Base-by-base conservation (phyloP, 2,797 vertebrate genomes). In the Chaenodraco wilsoni region DNA sequence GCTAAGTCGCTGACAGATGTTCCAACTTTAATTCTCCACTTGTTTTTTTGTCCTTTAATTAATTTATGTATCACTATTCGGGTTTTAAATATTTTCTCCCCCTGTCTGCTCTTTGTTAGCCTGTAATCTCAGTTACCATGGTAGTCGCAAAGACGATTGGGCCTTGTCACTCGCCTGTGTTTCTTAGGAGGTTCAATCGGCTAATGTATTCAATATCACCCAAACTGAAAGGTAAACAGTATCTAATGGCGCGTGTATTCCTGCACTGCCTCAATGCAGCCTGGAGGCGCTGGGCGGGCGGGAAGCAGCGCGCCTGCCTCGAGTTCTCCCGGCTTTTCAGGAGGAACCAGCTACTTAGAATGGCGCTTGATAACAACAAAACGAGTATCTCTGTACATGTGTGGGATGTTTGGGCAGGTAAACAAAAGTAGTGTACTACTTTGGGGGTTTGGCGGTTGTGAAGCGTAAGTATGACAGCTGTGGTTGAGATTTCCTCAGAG, bases 1-100 rank as follows among this genome's bases (percentile, higher is more conserved):
- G 93, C 94, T 93, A 92, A 93, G 94, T 92, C 92, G 91, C 87
- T 95, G 95, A 95, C 95, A 95, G 94, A 95, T 95, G 94, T 95
- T 95, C 88, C 85, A 92, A 93, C 92, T 95, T 95, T 95, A 95
- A 95, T 95, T 95, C 93, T 87, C 89, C 81, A 87, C 92, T 93
- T 94, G 89, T 92, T 92, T 92, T 90, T 93, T 89, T 91, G 90
- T 93, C 91, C 92, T 92, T 92, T 94, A 94, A 95, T 95, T 95
- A 95, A 95, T 95, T 95, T 95, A 95, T 94, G 94, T 94, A 94
- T 95, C 91, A 84, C 87, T 92, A 84, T 88, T 90, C 67, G 64
- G 89, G 90, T 91, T 93, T 92, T 82, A 90, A 90, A 91, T 90
- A 91, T 89, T 90, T 84, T 81, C 69, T 82, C 79, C 74, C 65